Evolutionary conservation across 2,797 vertebrate genomes (phyloP), one percentile per base, ranked within the genome.

Genomic region (Phataginus tricuspis): DNA sequence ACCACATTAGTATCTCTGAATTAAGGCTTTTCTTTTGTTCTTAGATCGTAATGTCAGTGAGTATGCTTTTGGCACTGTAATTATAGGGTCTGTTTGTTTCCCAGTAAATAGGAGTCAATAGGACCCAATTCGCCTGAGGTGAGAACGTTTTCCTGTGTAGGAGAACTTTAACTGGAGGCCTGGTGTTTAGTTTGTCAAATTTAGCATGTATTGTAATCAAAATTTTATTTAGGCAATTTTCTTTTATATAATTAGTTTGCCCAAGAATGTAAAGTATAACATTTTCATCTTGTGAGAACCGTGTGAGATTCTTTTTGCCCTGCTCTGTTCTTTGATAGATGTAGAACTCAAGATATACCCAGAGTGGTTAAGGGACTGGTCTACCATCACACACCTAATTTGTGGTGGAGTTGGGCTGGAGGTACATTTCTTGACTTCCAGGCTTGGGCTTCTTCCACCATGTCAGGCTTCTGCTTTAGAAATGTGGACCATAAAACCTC

Each of bases 151-250:
- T 80, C 39, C 29, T 77, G 7, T 94, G 90, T 61, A 94, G 39
- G n/a, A 31, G 79, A 91, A 82, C 29, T 80, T 6, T 64, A 34
- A 86, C 3, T 61, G 29, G n/a, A 82, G 15, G 12, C 86, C 4
- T 97, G 63, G 49, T 91, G 89, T 88, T 91, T 88, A 78, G n/a
- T 86, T 95, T 64, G 34, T 93, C 45, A 91, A 55, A 79, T 91
- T 85, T 78, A 87, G 45, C n/a, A 80, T 75, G 71, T 77, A 71
- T 27, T 90, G 21, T 77, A 92, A 61, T 92, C 79, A 59, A 68
- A 29, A 68, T 90, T 69, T 68, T 37, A 49, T 86, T 14, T 68
- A 45, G 90, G 51, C 63, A 89, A 6, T 90, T 90, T 95, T 85
- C 57, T 89, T 88, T 90, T 45, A 69, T 13, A 25, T 90, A 59